Conservation (phyloP, 2,888 invertebrate species). For the Thecocarcelia acutangulata region DNA sequence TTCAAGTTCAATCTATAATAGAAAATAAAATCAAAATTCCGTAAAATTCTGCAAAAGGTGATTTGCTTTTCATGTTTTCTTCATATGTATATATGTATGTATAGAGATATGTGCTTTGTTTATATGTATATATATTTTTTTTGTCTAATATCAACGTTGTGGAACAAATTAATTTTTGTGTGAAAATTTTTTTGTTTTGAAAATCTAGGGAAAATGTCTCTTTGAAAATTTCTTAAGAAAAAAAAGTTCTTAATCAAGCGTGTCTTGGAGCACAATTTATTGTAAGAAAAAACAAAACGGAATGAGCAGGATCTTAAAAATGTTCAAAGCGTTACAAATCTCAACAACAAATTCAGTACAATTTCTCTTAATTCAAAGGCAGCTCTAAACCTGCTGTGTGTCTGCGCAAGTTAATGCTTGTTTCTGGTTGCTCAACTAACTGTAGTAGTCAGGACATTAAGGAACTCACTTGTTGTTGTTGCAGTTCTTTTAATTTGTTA, state of each 20-base stretch:
- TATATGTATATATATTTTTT: too few relatives aligned
- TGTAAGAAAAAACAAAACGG: slow-evolving; percentile 10
- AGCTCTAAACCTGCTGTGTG: slow-evolving; percentile 33
- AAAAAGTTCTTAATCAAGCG: slow-evolving; percentile 54
- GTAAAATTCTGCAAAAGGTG: too few relatives aligned
- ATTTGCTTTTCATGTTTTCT: too few relatives aligned
- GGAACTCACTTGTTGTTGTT: slow-evolving; percentile 22
- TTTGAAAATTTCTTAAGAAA: slow-evolving; percentile 22
- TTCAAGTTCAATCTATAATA: too few relatives aligned
- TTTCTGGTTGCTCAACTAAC: neutral
- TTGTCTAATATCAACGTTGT: neutral
- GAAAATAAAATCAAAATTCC: too few relatives aligned
- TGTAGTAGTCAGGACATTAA: slow-evolving; percentile 7
- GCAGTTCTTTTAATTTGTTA: slow-evolving; percentile 44
- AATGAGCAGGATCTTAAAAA: neutral
- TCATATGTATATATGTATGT: too few relatives aligned
- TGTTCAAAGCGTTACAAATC: slow-evolving; percentile 30
- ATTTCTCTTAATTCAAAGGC: slow-evolving; percentile 12
- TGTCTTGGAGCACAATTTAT: slow-evolving; percentile 1
- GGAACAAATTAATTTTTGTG: too few relatives aligned
- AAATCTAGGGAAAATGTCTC: too few relatives aligned
- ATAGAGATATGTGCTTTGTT: too few relatives aligned
- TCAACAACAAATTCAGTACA: neutral
- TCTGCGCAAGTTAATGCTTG: slow-evolving; percentile 16
- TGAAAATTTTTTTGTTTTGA: neutral